phyloP scores from a whole-genome alignment of 1,140 invertebrate genomes.

The Tetramorium simillimum region DNA sequence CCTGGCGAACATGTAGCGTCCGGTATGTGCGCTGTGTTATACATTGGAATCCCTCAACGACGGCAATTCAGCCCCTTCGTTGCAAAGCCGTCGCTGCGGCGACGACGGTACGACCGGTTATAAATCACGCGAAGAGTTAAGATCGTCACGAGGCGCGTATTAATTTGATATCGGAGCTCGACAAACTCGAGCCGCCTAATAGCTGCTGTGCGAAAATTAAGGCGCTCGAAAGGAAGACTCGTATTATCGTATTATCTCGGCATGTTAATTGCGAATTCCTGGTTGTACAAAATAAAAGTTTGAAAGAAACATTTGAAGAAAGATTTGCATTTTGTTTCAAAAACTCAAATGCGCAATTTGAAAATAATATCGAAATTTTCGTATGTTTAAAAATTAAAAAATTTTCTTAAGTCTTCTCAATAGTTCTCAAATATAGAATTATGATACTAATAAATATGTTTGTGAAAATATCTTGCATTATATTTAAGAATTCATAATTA shows the following conservation, averaged over 20 bases:
- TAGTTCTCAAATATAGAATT: neutral
- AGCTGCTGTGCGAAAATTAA: neutral
- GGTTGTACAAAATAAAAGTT: neutral
- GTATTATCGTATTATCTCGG: neutral
- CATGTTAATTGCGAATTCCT: neutral
- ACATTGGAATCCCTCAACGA: slow-evolving; percentile 63
- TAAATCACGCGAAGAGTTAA: slow-evolving; percentile 61
- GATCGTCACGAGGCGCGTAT: slow-evolving; percentile 28
- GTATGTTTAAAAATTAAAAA: no score
- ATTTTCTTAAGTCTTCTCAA: neutral
- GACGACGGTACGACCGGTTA: slow-evolving; percentile 50
- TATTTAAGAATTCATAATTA: neutral
- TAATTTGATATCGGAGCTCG: slow-evolving; percentile 32
- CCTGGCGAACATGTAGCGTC: slow-evolving; percentile 31
- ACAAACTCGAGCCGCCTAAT: slow-evolving; percentile 3
- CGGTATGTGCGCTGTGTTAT: slow-evolving; percentile 64
- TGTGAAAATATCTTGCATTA: neutral
- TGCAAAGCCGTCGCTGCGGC: slow-evolving; percentile 34
- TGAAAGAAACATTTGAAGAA: neutral
- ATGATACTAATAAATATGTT: neutral
- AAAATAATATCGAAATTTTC: neutral
- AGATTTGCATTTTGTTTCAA: neutral
- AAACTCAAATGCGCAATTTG: neutral
- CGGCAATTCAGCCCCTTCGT: slow-evolving; percentile 53
- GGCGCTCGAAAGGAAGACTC: neutral